Percentiles rank a stretch among this genome's conserved stretches.
Evolutionary conservation across 2,797 vertebrate genomes (phyloP).

Genomic region (Acridotheres tristis): DNA sequence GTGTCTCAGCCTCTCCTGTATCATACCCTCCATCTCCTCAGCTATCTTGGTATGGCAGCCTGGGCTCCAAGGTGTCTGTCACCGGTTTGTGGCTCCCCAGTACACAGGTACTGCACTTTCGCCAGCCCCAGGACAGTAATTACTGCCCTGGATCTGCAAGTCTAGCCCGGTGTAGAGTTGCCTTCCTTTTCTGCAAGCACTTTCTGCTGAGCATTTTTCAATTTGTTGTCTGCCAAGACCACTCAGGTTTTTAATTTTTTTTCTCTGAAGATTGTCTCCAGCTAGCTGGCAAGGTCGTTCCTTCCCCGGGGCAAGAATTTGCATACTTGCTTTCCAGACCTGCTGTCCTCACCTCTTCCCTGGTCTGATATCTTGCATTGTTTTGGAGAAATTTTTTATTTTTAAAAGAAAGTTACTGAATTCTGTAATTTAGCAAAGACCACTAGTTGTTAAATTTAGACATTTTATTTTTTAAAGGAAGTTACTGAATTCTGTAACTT

Average conservation of each 20-base stretch:
- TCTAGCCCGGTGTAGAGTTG: background rate
- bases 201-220: background rate
- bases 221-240: background rate
- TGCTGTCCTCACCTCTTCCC: background rate
- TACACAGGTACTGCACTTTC: background rate
- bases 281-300: background rate
- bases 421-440: background rate
- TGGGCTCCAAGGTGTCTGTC: background rate
- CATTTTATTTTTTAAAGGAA: background rate
- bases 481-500: background rate
- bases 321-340: background rate
- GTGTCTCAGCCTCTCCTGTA: background rate
- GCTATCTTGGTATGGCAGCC: background rate
- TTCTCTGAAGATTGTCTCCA: background rate
- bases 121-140: background rate
- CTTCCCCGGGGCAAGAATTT: background rate
- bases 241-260: background rate
- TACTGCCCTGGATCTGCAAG: background rate
- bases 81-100: background rate
- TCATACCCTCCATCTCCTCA: background rate
- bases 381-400: background rate
- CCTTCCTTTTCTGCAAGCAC: background rate
- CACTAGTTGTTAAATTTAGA: fast-evolving
- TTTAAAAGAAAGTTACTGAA: background rate
- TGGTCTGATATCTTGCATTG: background rate